phyloP scores from a whole-genome alignment of 2,113 vertebrate genomes.

The Zosterops pallidus region DNA sequence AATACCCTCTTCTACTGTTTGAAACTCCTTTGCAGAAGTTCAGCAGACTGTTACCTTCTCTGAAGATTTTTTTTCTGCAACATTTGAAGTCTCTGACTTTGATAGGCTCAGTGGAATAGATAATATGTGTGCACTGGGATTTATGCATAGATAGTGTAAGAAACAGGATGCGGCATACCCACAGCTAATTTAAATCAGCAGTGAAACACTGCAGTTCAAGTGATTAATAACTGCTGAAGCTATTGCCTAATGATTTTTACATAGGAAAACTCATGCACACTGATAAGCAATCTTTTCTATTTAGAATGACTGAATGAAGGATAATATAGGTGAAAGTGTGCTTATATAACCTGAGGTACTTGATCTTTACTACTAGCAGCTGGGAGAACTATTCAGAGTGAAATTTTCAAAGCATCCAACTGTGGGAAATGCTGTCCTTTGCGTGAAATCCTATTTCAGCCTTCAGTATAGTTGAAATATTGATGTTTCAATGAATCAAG shows the following conservation, averaged over 20 bases:
- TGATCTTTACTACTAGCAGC: neutral
- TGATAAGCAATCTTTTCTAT: neutral
- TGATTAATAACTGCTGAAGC: neutral
- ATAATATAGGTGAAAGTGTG: neutral
- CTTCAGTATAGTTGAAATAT: neutral
- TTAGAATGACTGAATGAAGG: neutral
- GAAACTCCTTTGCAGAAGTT: constrained; percentile 33
- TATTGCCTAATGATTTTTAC: neutral
- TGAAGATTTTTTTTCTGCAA: neutral
- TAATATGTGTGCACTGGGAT: neutral
- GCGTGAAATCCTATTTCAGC: neutral
- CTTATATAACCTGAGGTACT: neutral
- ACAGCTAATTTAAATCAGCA: constrained; percentile 16
- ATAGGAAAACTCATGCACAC: neutral
- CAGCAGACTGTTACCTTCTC: constrained; percentile 19
- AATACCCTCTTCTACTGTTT: neutral
- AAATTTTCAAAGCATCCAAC: neutral
- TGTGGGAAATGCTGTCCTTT: neutral
- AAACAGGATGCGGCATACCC: neutral
- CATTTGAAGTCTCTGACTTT: constrained; percentile 23
- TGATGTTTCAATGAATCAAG: neutral
- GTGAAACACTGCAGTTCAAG: neutral
- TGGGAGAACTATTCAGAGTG: neutral
- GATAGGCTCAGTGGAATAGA: constrained; percentile 21
- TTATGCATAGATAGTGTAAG: neutral